phyloP scores from a whole-genome alignment of 2,797 vertebrate genomes.

The Silurus aristotelis region DNA sequence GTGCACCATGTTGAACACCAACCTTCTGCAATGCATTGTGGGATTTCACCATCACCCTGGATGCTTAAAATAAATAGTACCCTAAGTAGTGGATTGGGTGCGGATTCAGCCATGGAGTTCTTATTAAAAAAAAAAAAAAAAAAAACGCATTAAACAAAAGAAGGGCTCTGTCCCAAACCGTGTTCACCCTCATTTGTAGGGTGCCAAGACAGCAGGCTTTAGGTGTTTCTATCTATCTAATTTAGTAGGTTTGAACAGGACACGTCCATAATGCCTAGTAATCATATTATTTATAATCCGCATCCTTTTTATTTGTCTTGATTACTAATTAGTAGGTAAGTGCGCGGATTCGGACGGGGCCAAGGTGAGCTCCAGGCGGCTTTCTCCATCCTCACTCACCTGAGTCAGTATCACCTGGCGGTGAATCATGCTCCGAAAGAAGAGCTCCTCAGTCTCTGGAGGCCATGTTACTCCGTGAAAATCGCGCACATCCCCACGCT shows the following conservation, averaged over 20 bases:
- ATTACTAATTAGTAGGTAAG: constrained; percentile 2
- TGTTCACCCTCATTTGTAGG: not conserved
- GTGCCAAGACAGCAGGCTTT: not conserved
- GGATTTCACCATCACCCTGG: not conserved
- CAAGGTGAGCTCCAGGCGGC: constrained; percentile 10
- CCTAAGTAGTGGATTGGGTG: constrained; percentile 22
- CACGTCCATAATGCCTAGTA: too few relatives aligned
- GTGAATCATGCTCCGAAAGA: constrained; percentile 60
- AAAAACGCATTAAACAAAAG: constrained; percentile 8
- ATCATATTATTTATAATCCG: not conserved
- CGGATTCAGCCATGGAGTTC: not conserved
- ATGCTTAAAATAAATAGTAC: not conserved
- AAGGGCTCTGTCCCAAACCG: not conserved
- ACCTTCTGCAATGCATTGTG: constrained; percentile 2
- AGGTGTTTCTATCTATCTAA: too few relatives aligned
- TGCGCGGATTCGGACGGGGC: not conserved
- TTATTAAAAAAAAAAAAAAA: not conserved
- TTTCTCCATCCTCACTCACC: constrained; percentile 49
- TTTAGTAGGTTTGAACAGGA: too few relatives aligned
- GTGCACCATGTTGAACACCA: not conserved
- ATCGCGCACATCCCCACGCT: constrained; percentile 26
- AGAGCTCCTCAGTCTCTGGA: constrained; percentile 48
- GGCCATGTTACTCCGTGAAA: constrained; percentile 36
- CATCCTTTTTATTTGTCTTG: not conserved
- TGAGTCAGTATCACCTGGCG: constrained; percentile 64